These are phyloP conservation scores for Mesoclemmys tuberculata DNA, from an alignment of 2,113 vertebrate species.

Conservation along the genomic window DNA sequence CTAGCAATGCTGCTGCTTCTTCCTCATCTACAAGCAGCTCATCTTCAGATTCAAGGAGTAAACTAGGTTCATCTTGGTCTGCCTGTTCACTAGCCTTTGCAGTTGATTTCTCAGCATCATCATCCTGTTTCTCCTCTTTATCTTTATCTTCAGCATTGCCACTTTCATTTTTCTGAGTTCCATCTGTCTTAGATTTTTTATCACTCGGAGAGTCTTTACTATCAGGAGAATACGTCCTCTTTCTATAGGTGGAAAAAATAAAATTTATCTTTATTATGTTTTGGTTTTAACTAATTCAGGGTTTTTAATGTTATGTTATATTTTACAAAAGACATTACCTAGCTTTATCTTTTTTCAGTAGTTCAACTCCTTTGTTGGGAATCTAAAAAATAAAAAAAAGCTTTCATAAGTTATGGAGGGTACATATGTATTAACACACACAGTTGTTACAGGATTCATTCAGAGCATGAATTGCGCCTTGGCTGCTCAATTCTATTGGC, in stretches of 20 bases:
- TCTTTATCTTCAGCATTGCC: slow-evolving; percentile 75
- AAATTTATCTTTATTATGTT: not conserved
- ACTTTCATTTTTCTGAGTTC: slow-evolving; percentile 75
- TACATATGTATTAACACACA: not conserved
- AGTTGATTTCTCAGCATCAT: slow-evolving; percentile 70
- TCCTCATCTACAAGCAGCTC: slow-evolving; percentile 84
- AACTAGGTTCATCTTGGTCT: slow-evolving; percentile 77
- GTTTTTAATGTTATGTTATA: not conserved
- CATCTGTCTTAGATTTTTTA: slow-evolving; percentile 82
- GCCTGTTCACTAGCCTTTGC: slow-evolving; percentile 75
- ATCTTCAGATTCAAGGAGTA: slow-evolving; percentile 83
- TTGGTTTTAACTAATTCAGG: not conserved
- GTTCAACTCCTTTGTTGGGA: slow-evolving; percentile 84
- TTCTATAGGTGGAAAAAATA: slow-evolving; percentile 66
- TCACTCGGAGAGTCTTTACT: slow-evolving; percentile 82
- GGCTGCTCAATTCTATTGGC: not conserved
- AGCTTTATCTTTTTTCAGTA: slow-evolving; percentile 85
- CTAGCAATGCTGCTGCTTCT: slow-evolving; percentile 82
- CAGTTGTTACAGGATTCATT: not conserved
- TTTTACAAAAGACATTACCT: slow-evolving; percentile 74
- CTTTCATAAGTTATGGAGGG: not conserved
- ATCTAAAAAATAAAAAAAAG: slow-evolving; percentile 72
- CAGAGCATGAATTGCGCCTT: not conserved
- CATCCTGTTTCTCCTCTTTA: slow-evolving; percentile 79
- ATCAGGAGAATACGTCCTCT: slow-evolving; percentile 84